These are phyloP conservation scores for Lucinisca nassula DNA, from an alignment of 2,888 invertebrate species.

Conservation along the genomic window DNA sequence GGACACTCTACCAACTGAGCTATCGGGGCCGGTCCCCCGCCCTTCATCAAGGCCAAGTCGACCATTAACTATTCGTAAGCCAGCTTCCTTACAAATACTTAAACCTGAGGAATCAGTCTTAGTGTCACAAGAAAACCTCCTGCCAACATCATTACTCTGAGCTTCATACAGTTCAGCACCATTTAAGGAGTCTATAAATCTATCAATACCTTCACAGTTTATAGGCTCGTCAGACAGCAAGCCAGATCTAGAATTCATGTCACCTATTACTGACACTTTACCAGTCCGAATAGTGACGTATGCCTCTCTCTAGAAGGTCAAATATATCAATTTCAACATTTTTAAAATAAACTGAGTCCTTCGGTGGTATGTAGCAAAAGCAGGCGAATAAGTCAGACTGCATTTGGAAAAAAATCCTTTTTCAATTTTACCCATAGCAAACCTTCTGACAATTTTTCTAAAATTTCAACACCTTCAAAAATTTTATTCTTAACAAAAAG, in stretches of 20 bases:
- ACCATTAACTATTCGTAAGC: too few species aligned
- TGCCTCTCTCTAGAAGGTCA: not conserved
- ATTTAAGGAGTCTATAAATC: not conserved
- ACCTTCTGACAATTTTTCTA: too few species aligned
- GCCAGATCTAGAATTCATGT: not conserved
- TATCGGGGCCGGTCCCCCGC: too few species aligned
- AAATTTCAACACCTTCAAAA: too few species aligned
- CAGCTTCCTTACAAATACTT: too few species aligned
- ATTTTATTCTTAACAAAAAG: too few species aligned
- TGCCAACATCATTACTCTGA: too few species aligned
- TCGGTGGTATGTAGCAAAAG: not conserved
- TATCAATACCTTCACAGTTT: not conserved
- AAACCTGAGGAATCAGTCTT: not conserved
- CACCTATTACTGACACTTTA: not conserved
- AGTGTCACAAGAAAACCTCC: too few species aligned
- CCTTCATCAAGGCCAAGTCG: too few species aligned
- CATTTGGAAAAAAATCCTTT: not conserved
- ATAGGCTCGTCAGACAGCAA: not conserved
- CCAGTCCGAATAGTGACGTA: not conserved
- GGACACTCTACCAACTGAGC: too few species aligned
- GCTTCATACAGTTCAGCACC: not conserved
- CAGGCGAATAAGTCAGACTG: not conserved
- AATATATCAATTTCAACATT: not conserved
- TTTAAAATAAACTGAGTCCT: not conserved
- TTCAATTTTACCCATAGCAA: too few species aligned